These are phyloP conservation scores for Gobionotothen gibberifrons DNA, from an alignment of 2,797 vertebrate genomes.

Conservation along the genomic window DNA sequence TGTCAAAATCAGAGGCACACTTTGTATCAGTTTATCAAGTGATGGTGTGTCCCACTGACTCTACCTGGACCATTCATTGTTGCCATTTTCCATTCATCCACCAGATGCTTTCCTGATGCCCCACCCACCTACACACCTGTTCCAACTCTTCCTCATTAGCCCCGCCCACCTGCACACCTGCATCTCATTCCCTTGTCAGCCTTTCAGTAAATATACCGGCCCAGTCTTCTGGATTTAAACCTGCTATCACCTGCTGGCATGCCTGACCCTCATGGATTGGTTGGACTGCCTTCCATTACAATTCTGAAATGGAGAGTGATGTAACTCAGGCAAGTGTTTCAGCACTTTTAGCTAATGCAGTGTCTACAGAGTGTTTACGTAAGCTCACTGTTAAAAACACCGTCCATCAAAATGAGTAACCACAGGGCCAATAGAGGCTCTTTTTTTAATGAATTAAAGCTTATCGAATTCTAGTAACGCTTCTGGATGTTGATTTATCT, in stretches of 20 bases:
- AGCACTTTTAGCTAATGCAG: slow-evolving; percentile 41
- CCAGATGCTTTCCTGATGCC: not conserved
- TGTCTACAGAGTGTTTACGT: slow-evolving; percentile 17
- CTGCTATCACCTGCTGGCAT: not conserved
- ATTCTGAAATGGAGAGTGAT: not conserved
- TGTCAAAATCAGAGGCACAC: not conserved
- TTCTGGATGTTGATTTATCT: slow-evolving; percentile 75
- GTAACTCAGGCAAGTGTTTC: slow-evolving; percentile 23
- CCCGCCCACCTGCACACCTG: not conserved
- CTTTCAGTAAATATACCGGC: not conserved
- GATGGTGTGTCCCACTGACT: not conserved
- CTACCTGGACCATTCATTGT: not conserved
- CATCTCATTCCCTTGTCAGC: not conserved
- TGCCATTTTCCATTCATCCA: not conserved
- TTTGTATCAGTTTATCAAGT: not conserved
- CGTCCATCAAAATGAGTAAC: slow-evolving; percentile 69
- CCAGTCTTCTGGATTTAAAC: not conserved
- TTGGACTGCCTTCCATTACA: not conserved
- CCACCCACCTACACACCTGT: too few species aligned
- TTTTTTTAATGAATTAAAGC: slow-evolving; percentile 55
- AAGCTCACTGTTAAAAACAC: slow-evolving; percentile 41
- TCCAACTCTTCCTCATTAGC: too few species aligned
- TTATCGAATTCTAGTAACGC: slow-evolving; percentile 69
- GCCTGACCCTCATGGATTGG: not conserved
- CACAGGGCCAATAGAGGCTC: slow-evolving; percentile 27